A percentile compares a stretch with the other conserved stretches of the same genome.
These are phyloP conservation scores for Armadillidium nasatum DNA, from an alignment of 1,140 invertebrate species.

Conservation along the genomic window DNA sequence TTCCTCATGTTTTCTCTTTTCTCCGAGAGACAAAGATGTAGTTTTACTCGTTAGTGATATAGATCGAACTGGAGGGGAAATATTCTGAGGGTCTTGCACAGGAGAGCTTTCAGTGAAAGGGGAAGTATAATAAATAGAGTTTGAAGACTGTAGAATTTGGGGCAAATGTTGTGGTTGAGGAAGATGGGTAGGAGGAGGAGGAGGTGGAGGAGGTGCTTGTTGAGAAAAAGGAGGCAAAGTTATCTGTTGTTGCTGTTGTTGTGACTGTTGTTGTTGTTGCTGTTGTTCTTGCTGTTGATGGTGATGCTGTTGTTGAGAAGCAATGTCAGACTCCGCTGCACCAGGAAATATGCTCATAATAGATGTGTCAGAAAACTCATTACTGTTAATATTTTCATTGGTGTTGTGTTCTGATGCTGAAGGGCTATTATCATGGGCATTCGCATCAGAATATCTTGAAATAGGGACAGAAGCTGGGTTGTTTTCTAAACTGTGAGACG, in stretches of 20 bases:
- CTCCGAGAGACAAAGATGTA: background rate
- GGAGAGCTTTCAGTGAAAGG: slow-evolving; percentile 25
- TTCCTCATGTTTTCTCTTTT: background rate
- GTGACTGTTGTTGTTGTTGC: too few species aligned
- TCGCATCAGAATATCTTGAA: slow-evolving; percentile 1
- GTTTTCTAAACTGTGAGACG: slow-evolving; percentile 27
- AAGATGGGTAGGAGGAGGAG: slow-evolving; percentile 19
- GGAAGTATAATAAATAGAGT: background rate
- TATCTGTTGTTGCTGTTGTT: slow-evolving; percentile 3
- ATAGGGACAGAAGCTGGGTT: background rate
- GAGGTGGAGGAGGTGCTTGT: slow-evolving; percentile 9
- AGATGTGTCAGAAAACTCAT: slow-evolving; percentile 33
- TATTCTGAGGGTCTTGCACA: background rate
- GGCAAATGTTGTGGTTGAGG: too few species aligned
- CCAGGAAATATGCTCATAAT: slow-evolving; percentile 31
- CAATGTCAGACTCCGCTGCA: slow-evolving; percentile 26
- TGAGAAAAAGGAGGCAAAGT: background rate
- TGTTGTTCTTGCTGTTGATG: background rate
- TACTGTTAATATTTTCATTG: background rate
- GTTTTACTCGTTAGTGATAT: slow-evolving; percentile 42
- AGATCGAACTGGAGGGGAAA: slow-evolving; percentile 25
- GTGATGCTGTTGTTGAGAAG: slow-evolving; percentile 22
- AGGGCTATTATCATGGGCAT: background rate
- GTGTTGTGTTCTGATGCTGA: background rate
- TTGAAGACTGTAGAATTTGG: too few species aligned